phyloP scores from a whole-genome alignment of 2,888 invertebrate species.

The Masnerella sp. region DNA sequence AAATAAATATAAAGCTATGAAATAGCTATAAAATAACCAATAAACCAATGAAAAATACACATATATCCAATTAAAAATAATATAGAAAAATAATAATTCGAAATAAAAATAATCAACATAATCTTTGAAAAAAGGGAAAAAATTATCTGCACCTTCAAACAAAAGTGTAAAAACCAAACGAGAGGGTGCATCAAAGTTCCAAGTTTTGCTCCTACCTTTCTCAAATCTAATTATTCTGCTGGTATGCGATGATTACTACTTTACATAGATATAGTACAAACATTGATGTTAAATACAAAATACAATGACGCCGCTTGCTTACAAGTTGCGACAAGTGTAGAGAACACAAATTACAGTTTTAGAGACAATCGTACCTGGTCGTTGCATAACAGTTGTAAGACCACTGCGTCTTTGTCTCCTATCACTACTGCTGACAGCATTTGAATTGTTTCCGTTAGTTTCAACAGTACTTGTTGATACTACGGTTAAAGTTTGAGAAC shows the following conservation, averaged over 20 bases:
- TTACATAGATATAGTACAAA: slow-evolving; percentile 53
- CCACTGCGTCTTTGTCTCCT: slow-evolving; percentile 90
- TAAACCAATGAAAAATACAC: slow-evolving; percentile 7
- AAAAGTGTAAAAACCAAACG: slow-evolving; percentile 45
- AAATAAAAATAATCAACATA: slow-evolving; percentile 1
- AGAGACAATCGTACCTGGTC: slow-evolving; percentile 84
- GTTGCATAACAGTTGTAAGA: slow-evolving; percentile 90
- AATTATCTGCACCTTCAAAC: slow-evolving; percentile 26
- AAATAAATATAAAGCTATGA: no score
- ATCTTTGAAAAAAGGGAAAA: slow-evolving; percentile 2
- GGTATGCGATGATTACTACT: slow-evolving; percentile 36
- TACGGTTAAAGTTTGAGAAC: slow-evolving; percentile 76
- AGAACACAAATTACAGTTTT: slow-evolving; percentile 1
- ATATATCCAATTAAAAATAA: neutral
- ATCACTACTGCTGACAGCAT: slow-evolving; percentile 79
- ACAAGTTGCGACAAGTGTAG: slow-evolving; percentile 30
- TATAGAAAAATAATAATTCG: neutral
- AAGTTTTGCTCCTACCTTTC: slow-evolving; percentile 42
- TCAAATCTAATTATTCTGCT: slow-evolving; percentile 31
- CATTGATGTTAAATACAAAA: slow-evolving; percentile 42
- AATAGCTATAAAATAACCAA: slow-evolving; percentile 26
- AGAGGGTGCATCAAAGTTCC: slow-evolving; percentile 31
- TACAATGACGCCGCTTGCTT: slow-evolving; percentile 36
- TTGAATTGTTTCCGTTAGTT: slow-evolving; percentile 78
- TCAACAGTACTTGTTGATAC: slow-evolving; percentile 70